Percentiles rank a stretch among this genome's conserved stretches.
Conservation (phyloP, 2,113 vertebrate species). For the Poecilia latipinna region DNA sequence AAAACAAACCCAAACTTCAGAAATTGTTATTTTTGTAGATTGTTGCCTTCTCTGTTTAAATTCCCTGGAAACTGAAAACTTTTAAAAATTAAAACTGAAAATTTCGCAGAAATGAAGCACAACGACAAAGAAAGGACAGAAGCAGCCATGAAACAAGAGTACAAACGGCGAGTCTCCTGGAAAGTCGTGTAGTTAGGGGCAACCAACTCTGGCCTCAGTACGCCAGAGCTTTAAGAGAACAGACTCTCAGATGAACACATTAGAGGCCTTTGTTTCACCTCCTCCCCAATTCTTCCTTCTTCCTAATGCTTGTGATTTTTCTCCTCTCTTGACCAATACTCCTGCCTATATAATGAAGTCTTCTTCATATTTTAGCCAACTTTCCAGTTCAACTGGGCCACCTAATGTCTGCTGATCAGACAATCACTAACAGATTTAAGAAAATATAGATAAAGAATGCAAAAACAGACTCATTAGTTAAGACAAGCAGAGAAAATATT, state of each 20-base stretch:
- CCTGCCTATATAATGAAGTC: not conserved
- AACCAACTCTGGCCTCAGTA: slow-evolving; percentile 34
- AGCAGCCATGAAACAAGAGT: slow-evolving; percentile 3
- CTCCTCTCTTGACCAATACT: slow-evolving; percentile 18
- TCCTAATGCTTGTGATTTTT: slow-evolving; percentile 29
- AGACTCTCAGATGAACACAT: slow-evolving; percentile 26
- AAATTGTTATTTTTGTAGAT: not conserved
- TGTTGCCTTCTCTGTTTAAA: not conserved
- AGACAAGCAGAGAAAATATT: no score
- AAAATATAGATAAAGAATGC: not conserved
- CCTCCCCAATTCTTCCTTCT: slow-evolving; percentile 18
- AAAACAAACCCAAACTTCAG: not conserved
- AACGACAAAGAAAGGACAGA: not conserved
- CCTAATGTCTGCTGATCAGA: not conserved
- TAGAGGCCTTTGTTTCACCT: slow-evolving; percentile 17
- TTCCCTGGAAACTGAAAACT: not conserved
- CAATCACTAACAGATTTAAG: no score
- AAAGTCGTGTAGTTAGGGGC: slow-evolving; percentile 31
- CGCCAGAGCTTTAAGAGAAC: slow-evolving; percentile 22
- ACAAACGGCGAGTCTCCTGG: slow-evolving; percentile 12
- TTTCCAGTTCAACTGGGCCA: not conserved
- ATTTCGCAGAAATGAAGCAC: no score
- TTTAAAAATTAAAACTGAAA: no score
- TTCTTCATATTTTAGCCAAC: not conserved
- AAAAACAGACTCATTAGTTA: not conserved